Base-by-base conservation (phyloP, 1,140 invertebrate species). In the Armadillidium nasatum region DNA sequence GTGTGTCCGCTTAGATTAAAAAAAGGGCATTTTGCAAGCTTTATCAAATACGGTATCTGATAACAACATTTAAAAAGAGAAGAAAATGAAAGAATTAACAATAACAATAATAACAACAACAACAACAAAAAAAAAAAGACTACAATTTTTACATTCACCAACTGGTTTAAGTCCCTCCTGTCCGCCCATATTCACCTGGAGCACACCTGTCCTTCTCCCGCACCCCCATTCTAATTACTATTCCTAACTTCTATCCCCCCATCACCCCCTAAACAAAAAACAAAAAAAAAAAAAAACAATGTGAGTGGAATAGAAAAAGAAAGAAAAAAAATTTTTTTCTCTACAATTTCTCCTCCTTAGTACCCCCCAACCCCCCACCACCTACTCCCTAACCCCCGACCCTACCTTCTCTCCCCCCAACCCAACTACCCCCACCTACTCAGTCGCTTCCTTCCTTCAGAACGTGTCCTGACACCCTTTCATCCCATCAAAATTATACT, bases 141-240 rank as follows among this genome's bases (percentile, higher is more conserved):
- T 60, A 60, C 19, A 60, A 60, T 15, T 60, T 60, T 60, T 60
- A 60, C 50, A 60, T 60, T 60, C 50, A 60, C 50, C 50, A 60
- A 60, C 50, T 60, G 50, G 50, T 60, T 60, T 60, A 60, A 60
- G 50, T 60, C 7, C 50, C 50, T 60, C 50, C 19, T 60, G 50
- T 60, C 50, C 50, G 50, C 50, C 50, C 50, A 60, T 60, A 60
- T 60, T 60, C 50, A 60, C 50, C 50, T 60, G 50, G 50, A 60
- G 50, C 50, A 60, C 50, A 60, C 50, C 50, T 60, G 50, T 60
- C 50, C 50, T 60, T 33, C 33, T 33, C 33, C 33, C 33, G 33
- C 33, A 33, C 33, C 50, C 50, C 50, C 50, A 60, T 60, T 60
- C 2, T 60, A 60, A 60, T 60, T 60, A 60, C 50, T 19, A 60